Evolutionary conservation across 2,113 vertebrate genomes (phyloP), one percentile per base, ranked within the genome.

Genomic region (Zeus faber): DNA sequence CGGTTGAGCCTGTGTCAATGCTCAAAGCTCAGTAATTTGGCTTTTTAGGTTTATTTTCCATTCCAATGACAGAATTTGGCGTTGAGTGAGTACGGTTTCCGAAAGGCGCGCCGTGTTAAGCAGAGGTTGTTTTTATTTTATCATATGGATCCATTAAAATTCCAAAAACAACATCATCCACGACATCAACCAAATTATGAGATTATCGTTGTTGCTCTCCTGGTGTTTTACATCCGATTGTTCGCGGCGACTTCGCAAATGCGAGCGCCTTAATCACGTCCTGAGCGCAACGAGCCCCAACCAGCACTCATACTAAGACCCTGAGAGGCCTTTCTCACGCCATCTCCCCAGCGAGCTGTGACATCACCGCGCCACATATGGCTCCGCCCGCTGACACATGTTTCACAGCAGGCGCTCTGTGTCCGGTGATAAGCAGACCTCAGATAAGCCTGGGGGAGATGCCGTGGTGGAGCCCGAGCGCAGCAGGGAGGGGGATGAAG

Each of bases 391-490:
- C 5, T 49, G 48, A 59, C 39, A 21, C 54, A 40, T 48, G 29
- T 59, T 44, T 52, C 53, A 62, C 65, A 57, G 58, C 22, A 22
- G 68, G 71, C 24, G 47, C n/a, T 17, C 49, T 51, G 47, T 49
- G 9, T 58, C 57, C n/a, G 25, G 43, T 39, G 49, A 16, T 80
- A 72, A 75, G 61, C 48, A 59, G 51, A 27, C 43, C 54, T 22
- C 2, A 44, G 74, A 77, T 85, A 74, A 76, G 50, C 67, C 56
- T 22, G 35, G 58, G 51, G 54, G 72, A 68, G 63, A 68, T 61
- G 50, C 47, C 25, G 35, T 44, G 58, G 53, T 67, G 58, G n/a
- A n/a, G n/a, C n/a, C 57, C 35, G 61, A 52, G 65, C 2, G 33
- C 56, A 67, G 44, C 46, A 64, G 44, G 41, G 48, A 37, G 56